Base-by-base conservation (phyloP, 1,140 invertebrate species). In the Bombus soroeensis region DNA sequence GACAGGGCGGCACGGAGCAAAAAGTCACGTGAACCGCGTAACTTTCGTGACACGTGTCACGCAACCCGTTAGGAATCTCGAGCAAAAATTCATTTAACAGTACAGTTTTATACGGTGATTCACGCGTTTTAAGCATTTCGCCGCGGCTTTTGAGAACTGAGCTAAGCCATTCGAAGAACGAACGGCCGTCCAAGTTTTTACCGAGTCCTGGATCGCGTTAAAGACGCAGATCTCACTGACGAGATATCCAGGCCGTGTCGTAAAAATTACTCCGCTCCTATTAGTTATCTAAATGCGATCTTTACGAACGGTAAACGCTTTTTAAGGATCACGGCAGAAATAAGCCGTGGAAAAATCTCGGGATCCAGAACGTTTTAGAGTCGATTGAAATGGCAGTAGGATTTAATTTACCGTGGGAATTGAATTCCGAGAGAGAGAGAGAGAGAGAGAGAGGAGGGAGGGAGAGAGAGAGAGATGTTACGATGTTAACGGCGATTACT, bases 221-320 rank as follows among this genome's bases (percentile, higher is more conserved):
- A 62, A 25, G 32, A 53, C 57, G 59, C 28, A 76, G 43, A 70
- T 76, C 62, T 47, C 22, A 22, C 37, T 2, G 39, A 1, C 6
- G 39, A 64, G 80, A 82, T 82, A 82, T 64, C 57, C 71, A 71
- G 22, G 6, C 62, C 2, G n/a, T n/a, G 47, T 18, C 70, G 71
- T 82, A 83, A 77, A 68, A 77, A 77, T 78, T 83, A 57, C 74
- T 28, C 25, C 74, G 28, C 37, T 57, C 64, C 64, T 78, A 83
- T 83, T 83, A 78, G 47, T 70, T 78, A 83, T 78, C 74, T 78
- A 83, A 78, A 70, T 68, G 34, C 74, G 62, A 78, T 83, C 74
- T 83, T 70, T 32, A 39, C 74, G 43, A 68, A 75, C 25, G 81
- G 59, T 53, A 76, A 83, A 75, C 41, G 71, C 39, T 66, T 76